Percentiles rank a stretch among this genome's conserved stretches.
Conservation (phyloP, 2,888 invertebrate genomes). For the Phortica okadai region DNA sequence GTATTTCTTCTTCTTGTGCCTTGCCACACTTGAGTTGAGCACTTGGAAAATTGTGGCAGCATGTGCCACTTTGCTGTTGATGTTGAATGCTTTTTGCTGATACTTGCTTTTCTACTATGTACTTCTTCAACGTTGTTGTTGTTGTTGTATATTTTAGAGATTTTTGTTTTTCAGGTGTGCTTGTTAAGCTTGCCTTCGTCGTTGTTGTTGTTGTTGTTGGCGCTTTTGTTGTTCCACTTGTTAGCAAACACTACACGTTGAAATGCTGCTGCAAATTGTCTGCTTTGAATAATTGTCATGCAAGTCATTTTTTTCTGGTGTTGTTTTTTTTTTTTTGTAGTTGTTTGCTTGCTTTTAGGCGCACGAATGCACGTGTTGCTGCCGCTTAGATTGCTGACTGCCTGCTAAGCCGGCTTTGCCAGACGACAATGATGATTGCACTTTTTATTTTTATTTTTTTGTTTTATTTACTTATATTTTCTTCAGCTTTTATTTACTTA, state of each 20-base stretch:
- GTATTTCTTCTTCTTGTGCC: neutral
- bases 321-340: neutral
- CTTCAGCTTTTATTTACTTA: too few relatives aligned
- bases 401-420: slow-evolving; percentile 3
- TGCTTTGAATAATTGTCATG: slow-evolving; percentile 72
- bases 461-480: too few relatives aligned
- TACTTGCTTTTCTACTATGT: slow-evolving; percentile 29
- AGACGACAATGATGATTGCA: neutral
- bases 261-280: slow-evolving; percentile 64
- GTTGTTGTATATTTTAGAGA: slow-evolving; percentile 22
- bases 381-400: slow-evolving; percentile 39
- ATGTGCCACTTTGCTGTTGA: slow-evolving; percentile 22
- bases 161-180: slow-evolving; percentile 44
- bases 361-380: slow-evolving; percentile 51
- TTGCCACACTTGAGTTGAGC: slow-evolving; percentile 20
- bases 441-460: neutral
- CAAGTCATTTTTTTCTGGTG: slow-evolving; percentile 63
- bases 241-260: slow-evolving; percentile 63
- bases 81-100: slow-evolving; percentile 30
- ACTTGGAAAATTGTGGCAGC: slow-evolving; percentile 29
- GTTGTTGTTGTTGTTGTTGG: slow-evolving; percentile 44
- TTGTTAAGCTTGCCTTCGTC: slow-evolving; percentile 59
- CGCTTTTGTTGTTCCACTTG: slow-evolving; percentile 46
- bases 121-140: slow-evolving; percentile 19
- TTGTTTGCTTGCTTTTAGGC: slow-evolving; percentile 47